These are phyloP conservation scores for Biston betularia DNA, from an alignment of 2,888 invertebrate species.

Conservation along the genomic window DNA sequence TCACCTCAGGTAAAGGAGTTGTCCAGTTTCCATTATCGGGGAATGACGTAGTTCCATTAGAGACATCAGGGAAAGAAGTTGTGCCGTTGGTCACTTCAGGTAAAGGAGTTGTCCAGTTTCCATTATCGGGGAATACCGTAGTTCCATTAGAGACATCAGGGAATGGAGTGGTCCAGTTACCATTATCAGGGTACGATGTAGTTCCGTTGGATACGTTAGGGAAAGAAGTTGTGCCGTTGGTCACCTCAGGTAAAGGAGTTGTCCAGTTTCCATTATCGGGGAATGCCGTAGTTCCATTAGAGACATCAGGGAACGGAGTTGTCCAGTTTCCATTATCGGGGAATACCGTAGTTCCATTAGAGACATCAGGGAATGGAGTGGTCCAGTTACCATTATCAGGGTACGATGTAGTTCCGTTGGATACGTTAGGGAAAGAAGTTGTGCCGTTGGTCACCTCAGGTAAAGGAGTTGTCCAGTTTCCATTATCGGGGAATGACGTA, in stretches of 20 bases:
- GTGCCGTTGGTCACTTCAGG: neutral
- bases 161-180: neutral
- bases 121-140: neutral
- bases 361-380: neutral
- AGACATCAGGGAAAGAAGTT: neutral
- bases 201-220: neutral
- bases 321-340: constrained; percentile 8
- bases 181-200: neutral
- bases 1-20: too few relatives aligned
- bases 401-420: neutral
- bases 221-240: neutral
- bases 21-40: too few relatives aligned
- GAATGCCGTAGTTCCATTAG: neutral
- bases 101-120: neutral
- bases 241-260: neutral
- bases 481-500: neutral
- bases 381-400: constrained; percentile 8
- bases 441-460: constrained; percentile 4
- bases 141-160: constrained; percentile 1
- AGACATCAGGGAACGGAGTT: neutral
- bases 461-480: neutral
- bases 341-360: neutral
- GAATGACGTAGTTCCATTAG: neutral
- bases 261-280: neutral
- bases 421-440: neutral